Percentiles rank a stretch among this genome's conserved stretches.
These are phyloP conservation scores for Cygnus atratus DNA, from an alignment of 2,113 vertebrate genomes.

Conservation along the genomic window DNA sequence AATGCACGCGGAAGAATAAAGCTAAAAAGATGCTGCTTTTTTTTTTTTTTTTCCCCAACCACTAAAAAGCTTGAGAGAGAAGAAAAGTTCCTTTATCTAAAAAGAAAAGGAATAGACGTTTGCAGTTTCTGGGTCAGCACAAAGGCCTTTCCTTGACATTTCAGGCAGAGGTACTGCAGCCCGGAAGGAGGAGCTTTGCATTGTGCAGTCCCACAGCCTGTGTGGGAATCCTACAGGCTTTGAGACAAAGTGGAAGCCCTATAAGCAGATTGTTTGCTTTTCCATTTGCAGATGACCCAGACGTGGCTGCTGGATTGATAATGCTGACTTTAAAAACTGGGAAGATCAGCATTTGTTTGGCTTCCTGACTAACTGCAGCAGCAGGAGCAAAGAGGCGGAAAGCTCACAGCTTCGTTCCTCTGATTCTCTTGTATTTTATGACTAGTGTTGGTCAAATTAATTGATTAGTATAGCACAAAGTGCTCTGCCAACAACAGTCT, in stretches of 20 bases:
- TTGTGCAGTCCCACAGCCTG: background rate
- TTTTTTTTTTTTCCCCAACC: background rate
- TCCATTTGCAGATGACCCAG: background rate
- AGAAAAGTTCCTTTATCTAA: conserved; percentile 64
- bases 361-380: background rate
- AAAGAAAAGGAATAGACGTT: conserved; percentile 61
- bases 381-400: background rate
- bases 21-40: conserved; percentile 19
- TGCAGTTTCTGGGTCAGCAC: conserved; percentile 69
- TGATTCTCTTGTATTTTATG: background rate
- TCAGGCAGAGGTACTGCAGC: background rate
- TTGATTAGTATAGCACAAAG: background rate
- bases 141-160: conserved; percentile 36
- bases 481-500: background rate
- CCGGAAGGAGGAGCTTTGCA: background rate
- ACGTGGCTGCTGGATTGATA: background rate
- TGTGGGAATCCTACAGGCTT: background rate
- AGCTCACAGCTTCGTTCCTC: background rate
- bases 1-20: conserved; percentile 43
- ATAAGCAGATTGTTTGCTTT: background rate
- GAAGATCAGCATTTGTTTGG: background rate
- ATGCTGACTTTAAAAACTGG: background rate
- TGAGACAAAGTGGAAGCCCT: background rate
- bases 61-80: conserved; percentile 54
- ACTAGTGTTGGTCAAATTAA: background rate